Conservation (phyloP, 1,140 invertebrate species). For the Panagrolaimus sp. region DNA sequence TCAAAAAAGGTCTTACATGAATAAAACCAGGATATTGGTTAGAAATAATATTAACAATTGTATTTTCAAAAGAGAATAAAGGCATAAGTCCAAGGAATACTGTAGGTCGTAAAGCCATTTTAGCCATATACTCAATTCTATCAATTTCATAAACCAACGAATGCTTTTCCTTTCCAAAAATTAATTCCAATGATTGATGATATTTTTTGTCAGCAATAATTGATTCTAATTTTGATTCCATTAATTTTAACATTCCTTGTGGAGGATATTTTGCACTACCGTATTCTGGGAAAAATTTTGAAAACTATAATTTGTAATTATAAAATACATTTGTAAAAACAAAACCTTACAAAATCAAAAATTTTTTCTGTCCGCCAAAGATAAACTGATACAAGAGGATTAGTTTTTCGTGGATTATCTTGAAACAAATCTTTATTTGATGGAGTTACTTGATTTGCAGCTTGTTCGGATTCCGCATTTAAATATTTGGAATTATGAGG, state of each 20-base stretch:
- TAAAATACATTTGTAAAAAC: not conserved
- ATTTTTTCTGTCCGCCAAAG: not conserved
- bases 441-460: not conserved
- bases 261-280: not conserved
- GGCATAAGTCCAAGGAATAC: not conserved
- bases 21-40: too few relatives aligned
- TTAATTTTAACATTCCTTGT: not conserved
- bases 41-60: too few relatives aligned
- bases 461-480: not conserved
- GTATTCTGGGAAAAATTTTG: constrained; percentile 4
- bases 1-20: too few relatives aligned
- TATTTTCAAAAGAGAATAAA: not conserved
- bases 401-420: not conserved
- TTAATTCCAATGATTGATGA: too few relatives aligned
- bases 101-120: not conserved
- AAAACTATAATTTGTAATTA: not conserved
- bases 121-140: not conserved
- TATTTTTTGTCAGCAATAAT: not conserved
- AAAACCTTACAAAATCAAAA: constrained; percentile 6
- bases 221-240: not conserved
- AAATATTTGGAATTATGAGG: too few relatives aligned
- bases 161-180: not conserved
- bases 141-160: not conserved
- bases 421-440: not conserved
- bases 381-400: not conserved